phyloP scores from a whole-genome alignment of 1,140 invertebrate genomes.

The Lamellibrachia luymesi region DNA sequence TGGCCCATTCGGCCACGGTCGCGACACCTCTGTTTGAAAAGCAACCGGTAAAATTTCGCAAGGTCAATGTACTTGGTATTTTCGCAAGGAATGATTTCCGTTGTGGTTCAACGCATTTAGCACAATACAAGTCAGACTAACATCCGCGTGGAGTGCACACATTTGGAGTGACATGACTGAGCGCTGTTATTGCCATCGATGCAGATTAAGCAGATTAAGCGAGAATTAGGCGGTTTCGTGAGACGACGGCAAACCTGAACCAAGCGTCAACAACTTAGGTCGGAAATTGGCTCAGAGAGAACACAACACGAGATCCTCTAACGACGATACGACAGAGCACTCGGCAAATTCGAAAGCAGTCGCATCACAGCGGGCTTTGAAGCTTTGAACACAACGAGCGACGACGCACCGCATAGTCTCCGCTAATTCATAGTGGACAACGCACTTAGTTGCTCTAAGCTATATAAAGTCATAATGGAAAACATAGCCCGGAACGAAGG shows the following conservation, averaged over 20 bases:
- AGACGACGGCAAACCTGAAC: not conserved
- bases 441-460: not conserved
- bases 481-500: too few relatives aligned
- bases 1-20: not conserved
- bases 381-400: not conserved
- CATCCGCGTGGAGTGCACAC: not conserved
- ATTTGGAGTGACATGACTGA: not conserved
- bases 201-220: not conserved
- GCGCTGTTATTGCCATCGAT: not conserved
- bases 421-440: not conserved
- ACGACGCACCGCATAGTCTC: not conserved
- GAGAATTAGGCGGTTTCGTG: not conserved
- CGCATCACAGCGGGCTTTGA: not conserved
- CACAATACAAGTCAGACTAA: not conserved
- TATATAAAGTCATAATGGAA: too few relatives aligned
- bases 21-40: not conserved
- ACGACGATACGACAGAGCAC: not conserved
- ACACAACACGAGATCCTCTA: not conserved
- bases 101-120: not conserved
- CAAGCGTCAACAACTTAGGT: not conserved
- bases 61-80: not conserved
- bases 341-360: not conserved
- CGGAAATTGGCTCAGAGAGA: not conserved
- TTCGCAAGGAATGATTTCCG: not conserved
- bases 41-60: not conserved